Evolutionary conservation across 2,113 vertebrate species (phyloP).

Genomic region (Asarcornis scutulata): DNA sequence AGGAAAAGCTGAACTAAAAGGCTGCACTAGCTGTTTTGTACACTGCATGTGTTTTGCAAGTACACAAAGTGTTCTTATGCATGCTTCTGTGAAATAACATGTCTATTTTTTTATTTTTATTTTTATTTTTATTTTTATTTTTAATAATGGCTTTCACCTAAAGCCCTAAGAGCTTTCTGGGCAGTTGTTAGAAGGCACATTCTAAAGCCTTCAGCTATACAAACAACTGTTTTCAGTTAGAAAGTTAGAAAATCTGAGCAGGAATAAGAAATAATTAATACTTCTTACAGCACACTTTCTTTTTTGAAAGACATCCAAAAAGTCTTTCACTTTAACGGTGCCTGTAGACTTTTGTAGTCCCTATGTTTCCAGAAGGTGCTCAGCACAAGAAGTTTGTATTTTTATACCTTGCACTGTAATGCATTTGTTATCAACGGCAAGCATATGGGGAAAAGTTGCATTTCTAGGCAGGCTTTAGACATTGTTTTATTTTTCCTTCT

Average conservation of each 20-base stretch:
- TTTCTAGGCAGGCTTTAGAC: not conserved
- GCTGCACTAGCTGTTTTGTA: not conserved
- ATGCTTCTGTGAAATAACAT: not conserved
- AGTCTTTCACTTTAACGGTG: not conserved
- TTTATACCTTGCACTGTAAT: not conserved
- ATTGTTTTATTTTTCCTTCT: not conserved
- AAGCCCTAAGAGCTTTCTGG: not conserved
- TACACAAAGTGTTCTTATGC: not conserved
- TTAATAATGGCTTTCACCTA: not conserved
- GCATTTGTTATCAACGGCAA: not conserved
- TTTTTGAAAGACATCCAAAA: not conserved
- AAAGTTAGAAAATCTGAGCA: not conserved
- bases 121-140: not conserved
- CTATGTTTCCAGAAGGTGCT: not conserved
- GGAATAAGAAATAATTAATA: not conserved
- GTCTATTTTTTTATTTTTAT: not conserved
- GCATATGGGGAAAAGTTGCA: rapidly evolving
- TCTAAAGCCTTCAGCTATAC: not conserved
- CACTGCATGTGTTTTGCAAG: not conserved
- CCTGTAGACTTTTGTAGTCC: not conserved
- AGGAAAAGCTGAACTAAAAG: not conserved
- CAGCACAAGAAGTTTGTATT: not conserved
- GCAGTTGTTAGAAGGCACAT: not conserved
- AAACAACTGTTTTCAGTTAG: not conserved
- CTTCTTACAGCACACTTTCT: not conserved